Base-by-base conservation (phyloP, 2,888 invertebrate species). In the Netelia fuscicornis region DNA sequence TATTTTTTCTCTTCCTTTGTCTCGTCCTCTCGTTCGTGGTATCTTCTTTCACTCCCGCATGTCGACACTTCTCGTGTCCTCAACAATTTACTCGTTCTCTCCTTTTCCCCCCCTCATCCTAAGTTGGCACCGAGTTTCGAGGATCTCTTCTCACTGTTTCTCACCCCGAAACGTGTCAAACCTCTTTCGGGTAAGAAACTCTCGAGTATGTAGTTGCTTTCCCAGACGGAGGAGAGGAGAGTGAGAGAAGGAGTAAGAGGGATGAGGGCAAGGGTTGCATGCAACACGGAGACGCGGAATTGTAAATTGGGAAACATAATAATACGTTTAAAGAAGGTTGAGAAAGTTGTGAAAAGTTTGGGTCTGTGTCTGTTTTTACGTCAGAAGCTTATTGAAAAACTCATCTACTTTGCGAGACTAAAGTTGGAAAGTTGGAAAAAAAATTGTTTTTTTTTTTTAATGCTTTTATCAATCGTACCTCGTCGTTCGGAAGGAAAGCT, bases 31-130 rank as follows among this genome's bases (percentile, higher is more conserved):
- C n/a, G 58, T 48, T 60, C n/a, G 23, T 3, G 74, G 56, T 81
- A 81, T 78, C 78, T 79, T 74, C 84, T 68, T 77, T 54, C 81
- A 70, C 54, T 17, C 77, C 48, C 77, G 58, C 68, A 20, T 67
- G 75, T 56, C 65, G 17, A 44, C 60, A 52, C 72, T 30, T 52
- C 37, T 48, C 23, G 64, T 48, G n/a, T 58, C 58, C 77, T 62
- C 58, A 72, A 65, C 81, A 74, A 82, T 78, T 85, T 48, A 82
- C 78, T 75, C 75, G 78, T 75, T 79, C 72, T 37, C 37, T 8
- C 3, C 37, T 6, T 5, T 2, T 2, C 37, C 5, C 37, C 37
- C 37, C 37, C 6, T 37, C 37, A 8, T 48, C 52, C 11, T 48
- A 17, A n/a, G 62, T 72, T 81, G 54, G 10, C 67, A 70, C 68